Base-by-base conservation (phyloP, 2,888 invertebrate genomes). In the Formica aserva region DNA sequence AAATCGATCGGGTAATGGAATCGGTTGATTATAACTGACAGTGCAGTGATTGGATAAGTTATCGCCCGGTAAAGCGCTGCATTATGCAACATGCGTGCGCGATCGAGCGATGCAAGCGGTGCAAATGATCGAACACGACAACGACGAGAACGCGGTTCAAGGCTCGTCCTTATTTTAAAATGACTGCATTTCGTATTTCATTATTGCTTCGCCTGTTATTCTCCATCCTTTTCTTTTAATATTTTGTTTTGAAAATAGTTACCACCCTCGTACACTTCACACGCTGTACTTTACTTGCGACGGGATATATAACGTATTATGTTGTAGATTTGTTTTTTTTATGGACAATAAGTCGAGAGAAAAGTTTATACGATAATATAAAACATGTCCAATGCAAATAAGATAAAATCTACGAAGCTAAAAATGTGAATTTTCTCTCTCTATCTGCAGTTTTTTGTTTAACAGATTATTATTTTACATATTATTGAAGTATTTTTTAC, bases 11-110 rank as follows among this genome's bases (percentile, higher is more conserved):
- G 91, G 91, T 92, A 92, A 93, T 92, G 91, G 92, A 92, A 89
- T 90, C 88, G 87, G 92, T 91, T 91, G 92, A 93, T 92, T 93
- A 93, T 92, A 92, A 92, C 91, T 93, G 94, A 92, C 94, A 92
- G 92, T 91, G 86, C 90, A 90, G 90, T 92, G 93, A 94, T 93
- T 94, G 93, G 93, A 92, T 94, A 93, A 94, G 92, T 93, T 94
- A 93, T 93, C 92, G 91, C 92, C 41, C 86, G 88, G 84, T 88
- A 89, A 89, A 89, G 87, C 88, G 86, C 87, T 91, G 91, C 92
- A 93, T 93, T 93, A 93, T 92, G 92, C 92, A 92, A 90, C 88
- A 78, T 87, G 60, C 82, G 82, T 71, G 83, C 76, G 86, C 15
- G 38, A 35, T 45, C 55, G 55, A 52, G 41, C 85, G 82, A 78